A percentile compares a stretch with the other conserved stretches of the same genome.
Conservation (phyloP, 2,888 invertebrate genomes). For the Lomographa bimaculata region DNA sequence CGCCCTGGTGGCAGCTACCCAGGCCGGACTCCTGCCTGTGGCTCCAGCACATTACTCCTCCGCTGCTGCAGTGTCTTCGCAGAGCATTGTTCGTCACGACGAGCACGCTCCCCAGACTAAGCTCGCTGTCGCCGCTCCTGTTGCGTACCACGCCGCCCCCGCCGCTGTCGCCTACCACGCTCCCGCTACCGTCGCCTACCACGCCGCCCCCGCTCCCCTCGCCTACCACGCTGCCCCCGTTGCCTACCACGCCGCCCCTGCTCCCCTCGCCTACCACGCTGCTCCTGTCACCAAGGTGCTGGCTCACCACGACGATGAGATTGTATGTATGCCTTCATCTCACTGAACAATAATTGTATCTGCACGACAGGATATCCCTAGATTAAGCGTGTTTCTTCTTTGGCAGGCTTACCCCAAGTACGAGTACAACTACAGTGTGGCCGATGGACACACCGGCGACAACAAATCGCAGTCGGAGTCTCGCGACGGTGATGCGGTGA, state of each 20-base stretch:
- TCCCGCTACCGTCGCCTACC: constrained; percentile 40
- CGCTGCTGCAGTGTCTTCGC: constrained; percentile 61
- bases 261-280: constrained; percentile 26
- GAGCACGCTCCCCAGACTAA: constrained; percentile 38
- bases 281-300: constrained; percentile 35
- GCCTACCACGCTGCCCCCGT: constrained; percentile 13
- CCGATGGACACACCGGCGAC: constrained; percentile 83
- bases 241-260: constrained; percentile 40
- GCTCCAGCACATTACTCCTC: constrained; percentile 53
- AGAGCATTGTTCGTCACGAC: constrained; percentile 64
- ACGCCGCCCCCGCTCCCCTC: constrained; percentile 39
- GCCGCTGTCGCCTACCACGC: constrained; percentile 29
- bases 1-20: constrained; percentile 55
- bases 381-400: too few species aligned
- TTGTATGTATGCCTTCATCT: constrained; percentile 36
- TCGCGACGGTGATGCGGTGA: constrained; percentile 80
- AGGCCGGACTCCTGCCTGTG: constrained; percentile 57
- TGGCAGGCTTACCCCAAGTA: constrained; percentile 69
- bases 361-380: too few species aligned
- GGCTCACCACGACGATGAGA: constrained; percentile 45
- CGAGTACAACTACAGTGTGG: constrained; percentile 81
- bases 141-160: constrained; percentile 24
- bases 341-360: too few species aligned
- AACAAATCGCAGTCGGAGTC: constrained; percentile 80
- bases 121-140: constrained; percentile 33